A percentile compares a stretch with the other conserved stretches of the same genome.
These are phyloP conservation scores for Anniella stebbinsi DNA, from an alignment of 2,797 vertebrate species.

Conservation along the genomic window DNA sequence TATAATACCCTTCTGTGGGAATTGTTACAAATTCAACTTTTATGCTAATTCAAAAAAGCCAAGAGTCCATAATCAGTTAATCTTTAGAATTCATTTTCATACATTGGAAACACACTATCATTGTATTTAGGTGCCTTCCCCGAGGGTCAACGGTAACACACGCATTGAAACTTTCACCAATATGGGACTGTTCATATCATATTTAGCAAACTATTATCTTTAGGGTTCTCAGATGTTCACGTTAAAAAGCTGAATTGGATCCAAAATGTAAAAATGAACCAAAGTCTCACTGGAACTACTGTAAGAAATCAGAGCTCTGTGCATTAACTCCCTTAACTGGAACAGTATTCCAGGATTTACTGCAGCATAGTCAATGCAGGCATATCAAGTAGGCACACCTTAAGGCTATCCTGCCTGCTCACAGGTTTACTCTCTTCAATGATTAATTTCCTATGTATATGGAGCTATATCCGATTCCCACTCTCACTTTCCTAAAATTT, in stretches of 20 bases:
- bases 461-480: constrained; percentile 73
- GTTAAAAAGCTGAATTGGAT: constrained; percentile 74
- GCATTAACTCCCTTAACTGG: constrained; percentile 72
- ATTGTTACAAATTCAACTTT: constrained; percentile 75
- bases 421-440: constrained; percentile 73
- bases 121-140: constrained; percentile 70
- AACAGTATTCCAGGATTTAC: constrained; percentile 72
- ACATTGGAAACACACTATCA: constrained; percentile 66
- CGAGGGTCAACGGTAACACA: constrained; percentile 69
- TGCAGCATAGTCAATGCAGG: constrained; percentile 69
- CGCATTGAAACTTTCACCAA: constrained; percentile 67
- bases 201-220: constrained; percentile 78
- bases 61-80: constrained; percentile 72
- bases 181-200: constrained; percentile 70
- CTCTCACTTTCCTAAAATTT: constrained; percentile 77
- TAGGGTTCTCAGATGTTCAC: constrained; percentile 49
- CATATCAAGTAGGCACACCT: constrained; percentile 76
- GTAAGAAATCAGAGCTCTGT: constrained; percentile 66
- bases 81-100: constrained; percentile 73
- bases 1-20: constrained; percentile 70
- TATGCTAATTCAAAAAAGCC: constrained; percentile 68
- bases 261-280: constrained; percentile 77
- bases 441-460: constrained; percentile 77
- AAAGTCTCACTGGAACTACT: constrained; percentile 72
- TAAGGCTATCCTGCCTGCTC: constrained; percentile 68